These are phyloP conservation scores for Poeciliopsis retropinna DNA, from an alignment of 2,113 vertebrate genomes.

Conservation along the genomic window DNA sequence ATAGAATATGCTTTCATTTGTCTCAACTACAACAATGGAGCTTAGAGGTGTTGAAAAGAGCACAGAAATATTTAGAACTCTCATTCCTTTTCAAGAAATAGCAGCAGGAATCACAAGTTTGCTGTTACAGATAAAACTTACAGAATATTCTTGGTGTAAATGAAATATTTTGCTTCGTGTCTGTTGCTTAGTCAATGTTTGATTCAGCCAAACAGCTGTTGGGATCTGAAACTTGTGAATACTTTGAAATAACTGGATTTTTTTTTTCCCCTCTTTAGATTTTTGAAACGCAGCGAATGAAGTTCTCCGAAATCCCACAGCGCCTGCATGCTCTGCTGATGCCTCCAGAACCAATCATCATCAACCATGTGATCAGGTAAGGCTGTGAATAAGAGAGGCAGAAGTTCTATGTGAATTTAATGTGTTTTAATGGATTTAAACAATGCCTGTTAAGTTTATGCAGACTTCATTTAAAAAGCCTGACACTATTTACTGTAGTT, in stretches of 20 bases:
- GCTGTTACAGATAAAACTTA: not conserved
- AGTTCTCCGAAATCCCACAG: constrained; percentile 99
- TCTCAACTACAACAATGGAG: not conserved
- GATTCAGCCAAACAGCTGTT: not conserved
- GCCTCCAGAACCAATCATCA: constrained; percentile 99
- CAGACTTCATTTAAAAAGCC: too few relatives aligned
- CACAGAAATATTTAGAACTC: too few relatives aligned
- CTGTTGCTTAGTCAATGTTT: not conserved
- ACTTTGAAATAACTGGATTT: not conserved
- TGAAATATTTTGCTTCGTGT: not conserved
- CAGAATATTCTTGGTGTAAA: not conserved
- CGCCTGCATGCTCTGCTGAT: constrained; percentile 95
- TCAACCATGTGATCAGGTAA: constrained; percentile 95
- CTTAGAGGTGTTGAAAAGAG: too few relatives aligned
- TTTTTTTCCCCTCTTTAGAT: constrained; percentile 81
- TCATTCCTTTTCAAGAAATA: not conserved
- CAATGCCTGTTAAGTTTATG: too few relatives aligned
- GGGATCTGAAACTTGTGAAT: not conserved
- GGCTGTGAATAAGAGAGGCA: too few relatives aligned
- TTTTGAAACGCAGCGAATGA: constrained; percentile 95
- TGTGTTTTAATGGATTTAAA: too few relatives aligned
- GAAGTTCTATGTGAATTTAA: too few relatives aligned
- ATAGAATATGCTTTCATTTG: not conserved
- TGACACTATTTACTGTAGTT: too few relatives aligned
- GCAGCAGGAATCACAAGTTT: not conserved